A percentile compares a stretch with the other conserved stretches of the same genome.
phyloP scores from a whole-genome alignment of 2,113 vertebrate genomes.

The Catharus fuscescens region DNA sequence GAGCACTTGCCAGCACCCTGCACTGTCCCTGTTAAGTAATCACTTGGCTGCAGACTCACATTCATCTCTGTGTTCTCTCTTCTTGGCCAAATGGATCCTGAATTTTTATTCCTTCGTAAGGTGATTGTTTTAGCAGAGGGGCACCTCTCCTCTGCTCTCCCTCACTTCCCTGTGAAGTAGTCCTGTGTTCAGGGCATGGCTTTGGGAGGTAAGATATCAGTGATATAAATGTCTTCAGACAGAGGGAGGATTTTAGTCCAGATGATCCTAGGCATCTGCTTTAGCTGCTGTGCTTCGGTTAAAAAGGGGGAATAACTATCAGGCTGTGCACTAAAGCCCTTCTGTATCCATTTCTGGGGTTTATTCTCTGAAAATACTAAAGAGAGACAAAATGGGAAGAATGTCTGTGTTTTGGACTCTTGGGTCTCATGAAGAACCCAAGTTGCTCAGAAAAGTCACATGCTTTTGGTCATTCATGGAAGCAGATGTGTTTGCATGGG shows the following conservation, averaged over 20 bases:
- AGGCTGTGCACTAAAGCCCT: not conserved
- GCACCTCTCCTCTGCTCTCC: not conserved
- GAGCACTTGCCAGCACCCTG: not conserved
- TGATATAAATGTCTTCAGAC: not conserved
- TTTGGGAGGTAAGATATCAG: not conserved
- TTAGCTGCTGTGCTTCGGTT: not conserved
- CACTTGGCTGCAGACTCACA: not conserved
- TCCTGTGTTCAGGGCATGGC: not conserved
- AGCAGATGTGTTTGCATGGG: not conserved
- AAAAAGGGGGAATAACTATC: not conserved
- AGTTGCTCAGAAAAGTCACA: not conserved
- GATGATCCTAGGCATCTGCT: not conserved
- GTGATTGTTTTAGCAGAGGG: not conserved
- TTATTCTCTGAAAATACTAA: not conserved
- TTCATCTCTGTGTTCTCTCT: not conserved
- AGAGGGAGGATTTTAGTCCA: not conserved
- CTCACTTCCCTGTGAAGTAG: not conserved
- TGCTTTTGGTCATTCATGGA: not conserved
- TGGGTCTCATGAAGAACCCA: not conserved
- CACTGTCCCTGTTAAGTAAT: not conserved
- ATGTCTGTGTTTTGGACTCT: not conserved
- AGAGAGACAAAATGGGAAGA: not conserved
- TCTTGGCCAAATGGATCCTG: not conserved
- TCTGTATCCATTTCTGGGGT: not conserved
- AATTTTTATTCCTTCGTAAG: not conserved